A percentile compares a stretch with the other conserved stretches of the same genome.
These are phyloP conservation scores for Bugulina stolonifera DNA, from an alignment of 2,888 invertebrate genomes.

Conservation along the genomic window DNA sequence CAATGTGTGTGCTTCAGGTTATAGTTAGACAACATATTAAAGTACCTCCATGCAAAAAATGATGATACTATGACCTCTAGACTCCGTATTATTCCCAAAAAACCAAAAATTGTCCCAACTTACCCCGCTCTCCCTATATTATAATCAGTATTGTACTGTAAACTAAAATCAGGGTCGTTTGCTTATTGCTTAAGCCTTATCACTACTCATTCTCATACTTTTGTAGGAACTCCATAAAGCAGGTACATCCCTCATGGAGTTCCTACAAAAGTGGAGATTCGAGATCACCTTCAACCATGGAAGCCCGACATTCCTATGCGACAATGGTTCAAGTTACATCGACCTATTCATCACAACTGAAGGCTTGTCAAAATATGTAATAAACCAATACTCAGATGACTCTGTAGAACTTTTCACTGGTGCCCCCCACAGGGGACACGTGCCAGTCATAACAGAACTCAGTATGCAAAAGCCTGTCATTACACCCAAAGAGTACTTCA, in stretches of 20 bases:
- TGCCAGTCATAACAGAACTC: constrained; percentile 13
- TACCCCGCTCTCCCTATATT: too few relatives aligned
- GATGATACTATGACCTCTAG: too few relatives aligned
- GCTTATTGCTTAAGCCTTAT: too few relatives aligned
- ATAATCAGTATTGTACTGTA: too few relatives aligned
- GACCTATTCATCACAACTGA: background rate
- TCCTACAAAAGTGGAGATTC: background rate
- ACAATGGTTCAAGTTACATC: constrained; percentile 1
- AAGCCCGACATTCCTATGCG: constrained; percentile 3
- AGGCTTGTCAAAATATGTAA: background rate
- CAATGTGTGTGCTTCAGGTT: too few relatives aligned
- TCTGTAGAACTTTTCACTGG: background rate
- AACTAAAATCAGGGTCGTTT: too few relatives aligned
- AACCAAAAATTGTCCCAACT: too few relatives aligned
- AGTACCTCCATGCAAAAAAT: too few relatives aligned
- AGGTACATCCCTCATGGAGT: background rate
- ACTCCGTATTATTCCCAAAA: too few relatives aligned
- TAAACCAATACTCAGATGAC: background rate
- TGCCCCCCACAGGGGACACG: background rate
- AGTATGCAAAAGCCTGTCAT: background rate
- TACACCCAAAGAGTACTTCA: background rate
- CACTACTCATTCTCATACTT: too few relatives aligned
- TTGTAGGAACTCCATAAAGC: too few relatives aligned
- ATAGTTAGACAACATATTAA: too few relatives aligned
- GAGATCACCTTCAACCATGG: background rate